Conservation (phyloP, 1,140 invertebrate species). For the Leptinotarsa texana region DNA sequence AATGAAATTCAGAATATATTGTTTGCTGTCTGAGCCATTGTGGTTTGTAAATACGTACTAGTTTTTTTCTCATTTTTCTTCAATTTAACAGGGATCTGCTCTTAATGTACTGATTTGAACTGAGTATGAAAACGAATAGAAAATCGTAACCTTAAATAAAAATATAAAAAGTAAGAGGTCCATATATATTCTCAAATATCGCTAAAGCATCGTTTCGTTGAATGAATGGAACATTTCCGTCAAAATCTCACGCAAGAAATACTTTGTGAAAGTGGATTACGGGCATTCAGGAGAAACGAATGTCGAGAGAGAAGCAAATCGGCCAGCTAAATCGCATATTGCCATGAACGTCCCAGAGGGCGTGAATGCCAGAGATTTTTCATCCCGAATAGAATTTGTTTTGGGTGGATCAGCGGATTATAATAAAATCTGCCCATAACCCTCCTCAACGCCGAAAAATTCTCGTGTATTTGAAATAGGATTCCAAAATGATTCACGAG, state of each 20-base stretch:
- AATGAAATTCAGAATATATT: too few species aligned
- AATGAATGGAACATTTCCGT: background rate
- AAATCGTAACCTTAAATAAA: background rate
- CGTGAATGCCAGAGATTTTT: background rate
- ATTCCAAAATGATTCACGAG: too few species aligned
- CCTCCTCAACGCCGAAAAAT: too few species aligned
- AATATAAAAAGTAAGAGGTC: background rate
- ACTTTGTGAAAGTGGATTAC: constrained; percentile 1
- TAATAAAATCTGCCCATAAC: too few species aligned
- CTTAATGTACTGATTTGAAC: too few species aligned
- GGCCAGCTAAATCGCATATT: background rate
- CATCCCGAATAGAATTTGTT: constrained; percentile 3
- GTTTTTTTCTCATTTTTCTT: too few species aligned
- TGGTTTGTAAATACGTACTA: too few species aligned
- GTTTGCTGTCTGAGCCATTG: too few species aligned
- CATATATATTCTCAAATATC: background rate
- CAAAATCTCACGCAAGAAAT: background rate
- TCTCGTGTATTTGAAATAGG: too few species aligned
- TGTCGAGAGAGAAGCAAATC: background rate
- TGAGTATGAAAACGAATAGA: too few species aligned
- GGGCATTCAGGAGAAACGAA: background rate
- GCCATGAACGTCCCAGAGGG: constrained; percentile 6
- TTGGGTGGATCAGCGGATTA: too few species aligned
- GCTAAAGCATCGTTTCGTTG: background rate
- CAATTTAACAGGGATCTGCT: too few species aligned